A percentile compares a stretch with the other conserved stretches of the same genome.
Evolutionary conservation across 2,797 vertebrate species (phyloP).

Genomic region (Hoplostethus atlanticus): DNA sequence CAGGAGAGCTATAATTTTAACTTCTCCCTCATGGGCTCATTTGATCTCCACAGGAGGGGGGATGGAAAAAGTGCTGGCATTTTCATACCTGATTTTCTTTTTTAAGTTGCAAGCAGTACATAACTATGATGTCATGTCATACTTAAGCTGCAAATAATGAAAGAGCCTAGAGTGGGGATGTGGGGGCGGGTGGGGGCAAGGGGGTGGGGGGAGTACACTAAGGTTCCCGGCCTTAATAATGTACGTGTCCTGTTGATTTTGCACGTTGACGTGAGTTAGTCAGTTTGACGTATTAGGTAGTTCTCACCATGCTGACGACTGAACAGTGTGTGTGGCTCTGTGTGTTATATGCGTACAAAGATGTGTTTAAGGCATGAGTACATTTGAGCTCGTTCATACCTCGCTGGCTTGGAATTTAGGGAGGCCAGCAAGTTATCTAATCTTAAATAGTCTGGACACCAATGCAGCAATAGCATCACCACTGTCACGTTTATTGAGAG

Average conservation of each 20-base stretch:
- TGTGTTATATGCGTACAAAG: slow-evolving; percentile 38
- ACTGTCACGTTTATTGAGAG: neutral
- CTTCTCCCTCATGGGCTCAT: slow-evolving; percentile 69
- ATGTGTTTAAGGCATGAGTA: slow-evolving; percentile 31
- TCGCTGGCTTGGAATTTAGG: slow-evolving; percentile 27
- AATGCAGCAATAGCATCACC: neutral
- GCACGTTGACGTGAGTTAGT: slow-evolving; percentile 54
- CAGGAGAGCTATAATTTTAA: slow-evolving; percentile 64
- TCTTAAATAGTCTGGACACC: neutral
- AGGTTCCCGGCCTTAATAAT: slow-evolving; percentile 11
- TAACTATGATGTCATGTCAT: slow-evolving; percentile 72
- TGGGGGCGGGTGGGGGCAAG: neutral
- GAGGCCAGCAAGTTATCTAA: slow-evolving; percentile 24
- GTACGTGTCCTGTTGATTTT: slow-evolving; percentile 40
- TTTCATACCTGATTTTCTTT: slow-evolving; percentile 66
- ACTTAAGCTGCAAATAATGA: slow-evolving; percentile 66
- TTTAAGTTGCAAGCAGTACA: slow-evolving; percentile 24
- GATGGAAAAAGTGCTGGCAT: slow-evolving; percentile 34
- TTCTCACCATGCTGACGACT: slow-evolving; percentile 63
- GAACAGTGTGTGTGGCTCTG: slow-evolving; percentile 28
- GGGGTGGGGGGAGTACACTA: slow-evolving; percentile 2
- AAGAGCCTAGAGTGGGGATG: slow-evolving; percentile 32
- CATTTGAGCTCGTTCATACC: slow-evolving; percentile 33
- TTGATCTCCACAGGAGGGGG: slow-evolving; percentile 70
- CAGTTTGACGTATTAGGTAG: slow-evolving; percentile 64